A percentile compares a stretch with the other conserved stretches of the same genome.
Conservation (phyloP, 2,797 vertebrate genomes). For the Geotrypetes seraphini region DNA sequence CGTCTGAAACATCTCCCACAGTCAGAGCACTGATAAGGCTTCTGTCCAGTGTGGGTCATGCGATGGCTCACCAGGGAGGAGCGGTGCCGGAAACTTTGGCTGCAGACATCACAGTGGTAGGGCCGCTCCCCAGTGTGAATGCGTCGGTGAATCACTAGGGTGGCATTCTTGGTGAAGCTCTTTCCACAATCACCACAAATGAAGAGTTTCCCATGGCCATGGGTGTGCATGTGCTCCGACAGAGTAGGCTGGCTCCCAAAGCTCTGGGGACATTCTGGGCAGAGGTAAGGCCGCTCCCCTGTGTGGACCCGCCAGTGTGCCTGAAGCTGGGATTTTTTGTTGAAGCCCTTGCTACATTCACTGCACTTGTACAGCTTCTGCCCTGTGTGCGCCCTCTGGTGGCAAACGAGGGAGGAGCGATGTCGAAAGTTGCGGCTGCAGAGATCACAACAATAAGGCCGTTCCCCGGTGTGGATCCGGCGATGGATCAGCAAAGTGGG, state of each 20-base stretch:
- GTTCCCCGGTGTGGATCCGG: slow-evolving; percentile 6
- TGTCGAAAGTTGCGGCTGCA: slow-evolving; percentile 10
- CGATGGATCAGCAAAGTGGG: slow-evolving; percentile 9
- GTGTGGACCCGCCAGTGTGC: not conserved
- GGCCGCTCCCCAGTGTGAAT: not conserved
- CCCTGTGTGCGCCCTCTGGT: slow-evolving; percentile 4
- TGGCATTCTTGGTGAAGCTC: not conserved
- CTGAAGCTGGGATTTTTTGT: not conserved
- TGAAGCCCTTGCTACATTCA: slow-evolving; percentile 7
- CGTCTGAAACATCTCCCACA: not conserved
- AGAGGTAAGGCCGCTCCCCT: not conserved
- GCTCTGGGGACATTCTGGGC: not conserved
- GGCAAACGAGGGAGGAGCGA: slow-evolving; percentile 12
- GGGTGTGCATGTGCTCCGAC: not conserved
- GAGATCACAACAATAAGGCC: slow-evolving; percentile 1
- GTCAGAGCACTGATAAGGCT: not conserved
- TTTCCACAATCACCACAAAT: not conserved
- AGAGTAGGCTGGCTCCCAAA: not conserved
- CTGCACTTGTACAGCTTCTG: slow-evolving; percentile 13
- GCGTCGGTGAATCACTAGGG: not conserved
- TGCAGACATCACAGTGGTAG: not conserved
- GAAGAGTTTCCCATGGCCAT: not conserved
- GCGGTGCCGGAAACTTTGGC: not conserved
- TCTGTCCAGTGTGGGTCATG: not conserved
- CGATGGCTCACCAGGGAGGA: not conserved